phyloP scores from a whole-genome alignment of 2,113 vertebrate species.

The Odontesthes bonariensis region DNA sequence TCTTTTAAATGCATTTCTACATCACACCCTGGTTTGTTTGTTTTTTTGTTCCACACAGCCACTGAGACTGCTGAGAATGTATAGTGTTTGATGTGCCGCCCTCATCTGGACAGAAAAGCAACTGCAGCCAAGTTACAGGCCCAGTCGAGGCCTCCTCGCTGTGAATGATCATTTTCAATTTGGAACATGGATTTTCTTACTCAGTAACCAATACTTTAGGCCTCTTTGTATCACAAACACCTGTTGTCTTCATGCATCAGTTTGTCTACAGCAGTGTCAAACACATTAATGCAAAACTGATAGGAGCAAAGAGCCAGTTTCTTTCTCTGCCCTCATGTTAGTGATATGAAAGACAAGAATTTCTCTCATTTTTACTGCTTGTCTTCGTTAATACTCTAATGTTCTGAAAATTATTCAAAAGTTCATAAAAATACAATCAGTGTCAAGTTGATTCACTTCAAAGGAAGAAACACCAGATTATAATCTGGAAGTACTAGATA shows the following conservation, averaged over 20 bases:
- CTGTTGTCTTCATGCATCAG: conserved; percentile 22
- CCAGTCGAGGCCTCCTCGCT: conserved; percentile 14
- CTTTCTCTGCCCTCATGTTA: not conserved
- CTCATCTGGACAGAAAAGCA: conserved; percentile 71
- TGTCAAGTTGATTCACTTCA: conserved; percentile 3
- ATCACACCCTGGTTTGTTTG: not conserved
- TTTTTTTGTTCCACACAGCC: conserved; percentile 7
- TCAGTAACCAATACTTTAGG: not conserved
- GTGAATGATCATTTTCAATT: not conserved
- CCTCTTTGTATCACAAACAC: conserved; percentile 15
- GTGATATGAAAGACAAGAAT: not conserved
- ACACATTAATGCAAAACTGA: too few species aligned
- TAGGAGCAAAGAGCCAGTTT: too few species aligned
- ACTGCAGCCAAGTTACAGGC: conserved; percentile 20
- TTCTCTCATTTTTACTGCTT: not conserved
- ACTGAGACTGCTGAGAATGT: conserved; percentile 19
- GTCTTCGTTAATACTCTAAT: not conserved
- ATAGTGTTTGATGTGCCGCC: conserved; percentile 64
- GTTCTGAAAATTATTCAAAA: not conserved
- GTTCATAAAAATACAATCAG: not conserved
- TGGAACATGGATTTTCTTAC: not conserved
- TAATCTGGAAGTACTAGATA: not conserved
- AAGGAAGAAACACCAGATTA: not conserved
- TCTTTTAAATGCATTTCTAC: conserved; percentile 8
- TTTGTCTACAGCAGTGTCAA: not conserved